Conservation (phyloP, 1,140 invertebrate genomes). For the Neelides sp. region DNA sequence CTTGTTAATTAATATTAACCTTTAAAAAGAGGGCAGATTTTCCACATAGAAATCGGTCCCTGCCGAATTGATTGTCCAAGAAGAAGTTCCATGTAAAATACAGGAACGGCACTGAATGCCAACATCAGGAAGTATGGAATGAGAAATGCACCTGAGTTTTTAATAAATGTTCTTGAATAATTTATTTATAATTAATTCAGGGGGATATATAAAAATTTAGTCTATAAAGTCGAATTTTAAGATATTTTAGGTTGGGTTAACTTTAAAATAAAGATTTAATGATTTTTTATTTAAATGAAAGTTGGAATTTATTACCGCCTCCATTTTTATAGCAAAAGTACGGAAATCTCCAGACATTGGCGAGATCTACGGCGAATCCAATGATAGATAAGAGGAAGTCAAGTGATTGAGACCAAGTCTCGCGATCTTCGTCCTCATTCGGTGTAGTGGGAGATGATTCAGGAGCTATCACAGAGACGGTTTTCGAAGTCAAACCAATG, state of each 20-base stretch:
- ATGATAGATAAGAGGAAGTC: slow-evolving; percentile 90
- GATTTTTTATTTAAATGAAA: background rate
- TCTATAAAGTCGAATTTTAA: background rate
- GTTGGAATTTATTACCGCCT: slow-evolving; percentile 47
- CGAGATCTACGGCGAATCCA: slow-evolving; percentile 79
- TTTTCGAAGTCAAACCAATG: no score
- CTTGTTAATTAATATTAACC: slow-evolving; percentile 46
- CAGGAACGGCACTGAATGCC: slow-evolving; percentile 65
- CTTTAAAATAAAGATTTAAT: background rate
- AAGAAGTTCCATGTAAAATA: slow-evolving; percentile 79
- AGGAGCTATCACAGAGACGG: slow-evolving; percentile 5
- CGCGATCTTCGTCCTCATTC: slow-evolving; percentile 9
- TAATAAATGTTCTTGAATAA: background rate
- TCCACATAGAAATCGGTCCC: slow-evolving; percentile 64
- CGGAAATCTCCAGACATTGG: slow-evolving; percentile 79
- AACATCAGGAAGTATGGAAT: slow-evolving; percentile 61
- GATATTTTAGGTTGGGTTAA: background rate
- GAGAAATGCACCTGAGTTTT: slow-evolving; percentile 54
- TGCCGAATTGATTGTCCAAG: slow-evolving; percentile 71
- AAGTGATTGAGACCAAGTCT: slow-evolving; percentile 26
- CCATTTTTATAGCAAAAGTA: slow-evolving; percentile 68
- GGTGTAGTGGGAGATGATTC: background rate
- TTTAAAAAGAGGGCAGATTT: slow-evolving; percentile 82
- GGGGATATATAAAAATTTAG: background rate
- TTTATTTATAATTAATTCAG: background rate